Evolutionary conservation across 2,888 invertebrate species (phyloP), one percentile per base, ranked within the genome.

Genomic region (Drosophila atripex): DNA sequence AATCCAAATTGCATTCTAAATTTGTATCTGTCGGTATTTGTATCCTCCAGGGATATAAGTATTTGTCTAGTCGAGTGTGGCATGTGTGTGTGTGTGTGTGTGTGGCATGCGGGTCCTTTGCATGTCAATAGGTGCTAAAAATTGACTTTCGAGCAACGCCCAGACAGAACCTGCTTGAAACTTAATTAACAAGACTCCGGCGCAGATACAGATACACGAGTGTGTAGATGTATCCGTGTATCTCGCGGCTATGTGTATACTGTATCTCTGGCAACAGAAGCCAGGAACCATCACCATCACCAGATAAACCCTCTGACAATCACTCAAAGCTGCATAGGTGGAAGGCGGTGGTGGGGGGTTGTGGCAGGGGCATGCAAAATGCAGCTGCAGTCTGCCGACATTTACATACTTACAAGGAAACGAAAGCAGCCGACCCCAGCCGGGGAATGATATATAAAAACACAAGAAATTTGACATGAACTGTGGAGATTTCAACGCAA

Each of bases 371-470:
- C 38, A 66, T 66, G 51, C 72, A 71, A 69, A 57, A 68, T 45
- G 82, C 85, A 80, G 87, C 86, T 75, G 80, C 85, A 75, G 39
- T 41, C 74, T 52, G 69, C 32, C 59, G 64, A 76, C 84, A 88
- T 84, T 84, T 84, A 84, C 84, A 84, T 88, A 84, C 84, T 88
- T 84, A 84, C 88, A 84, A 88, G 84, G 84, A 84, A 84, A 88
- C 88, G 84, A 84, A 84, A 80, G 75, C 82, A 75, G 68, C 52
- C 21, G 30, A 35, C 18, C 54, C 30, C 30, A 35, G 54, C 32
- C 46, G 57, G 75, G 32, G 64, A 76, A 88, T 84, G 84, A 84
- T 84, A 86, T 84, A 84, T 88, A 84, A 84, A 84, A 84, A 84
- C 88, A 84, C 88, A 84, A 88, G 88, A 84, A 84, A 84, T 84